Evolutionary conservation across 2,113 vertebrate genomes (phyloP), one percentile per base, ranked within the genome.

Genomic region (Psophia crepitans): DNA sequence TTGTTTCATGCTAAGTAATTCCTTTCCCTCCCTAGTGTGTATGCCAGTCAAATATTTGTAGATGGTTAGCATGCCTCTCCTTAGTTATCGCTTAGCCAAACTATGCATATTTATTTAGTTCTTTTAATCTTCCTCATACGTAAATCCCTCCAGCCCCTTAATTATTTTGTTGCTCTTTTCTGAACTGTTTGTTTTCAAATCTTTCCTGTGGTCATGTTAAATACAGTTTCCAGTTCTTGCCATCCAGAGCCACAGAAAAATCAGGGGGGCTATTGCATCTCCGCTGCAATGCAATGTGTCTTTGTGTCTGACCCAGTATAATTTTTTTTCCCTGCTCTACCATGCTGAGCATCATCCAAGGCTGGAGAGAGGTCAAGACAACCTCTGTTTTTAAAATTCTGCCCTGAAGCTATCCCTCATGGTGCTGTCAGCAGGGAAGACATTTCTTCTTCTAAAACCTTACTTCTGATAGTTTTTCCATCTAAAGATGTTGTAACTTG

Each of bases 41-140:
- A 53, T 58, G 58, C 83, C 84, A 92, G 84, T 94, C 92, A 97
- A 97, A 97, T 97, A 97, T 97, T 97, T 97, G 96, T 93, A 93
- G 84, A 95, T 78, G 51, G 87, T 85, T 95, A 76, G 58, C 35
- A 35, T 78, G 53, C 63, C 35, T 90, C 83, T 94, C 58, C 84
- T 96, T 88, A 95, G 70, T 75, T 95, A 94, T 94, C 56, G 3
- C 92, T 96, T 95, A 95, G 58, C 74, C 83, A 87, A 94, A 96
- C 76, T 90, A 75, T 39, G 93, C 74, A 66, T 97, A 94, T 97
- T 97, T 97, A 96, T 97, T 97, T 94, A 96, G 94, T 65, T 69
- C 87, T 94, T 97, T 96, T 97, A 97, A 96, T 97, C 93, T 96
- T 94, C 90, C 75, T 96, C 90, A 43, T 3, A 89, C 70, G 80